These are phyloP conservation scores for Phaedon cochleariae DNA, from an alignment of 2,888 invertebrate species.

Conservation along the genomic window DNA sequence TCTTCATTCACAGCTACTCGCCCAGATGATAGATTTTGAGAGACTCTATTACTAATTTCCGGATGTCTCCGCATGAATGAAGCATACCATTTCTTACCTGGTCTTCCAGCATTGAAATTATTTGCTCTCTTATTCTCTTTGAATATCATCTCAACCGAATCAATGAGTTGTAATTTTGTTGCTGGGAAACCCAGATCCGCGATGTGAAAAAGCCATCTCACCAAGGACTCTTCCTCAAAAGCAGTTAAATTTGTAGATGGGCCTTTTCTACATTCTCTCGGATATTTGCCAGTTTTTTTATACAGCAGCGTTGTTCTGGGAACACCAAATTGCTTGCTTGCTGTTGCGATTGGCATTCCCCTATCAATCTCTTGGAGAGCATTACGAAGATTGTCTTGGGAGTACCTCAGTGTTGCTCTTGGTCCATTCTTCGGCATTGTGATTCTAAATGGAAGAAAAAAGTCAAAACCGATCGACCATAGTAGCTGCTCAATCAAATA, in stretches of 20 bases:
- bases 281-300: conserved; percentile 27
- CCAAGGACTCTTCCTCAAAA: no score
- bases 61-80: conserved; percentile 25
- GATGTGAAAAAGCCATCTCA: no score
- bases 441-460: background rate
- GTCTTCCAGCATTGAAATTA: no score
- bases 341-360: conserved; percentile 22
- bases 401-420: conserved; percentile 18
- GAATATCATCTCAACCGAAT: no score
- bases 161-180: no score
- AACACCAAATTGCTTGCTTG: conserved; percentile 22
- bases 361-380: conserved; percentile 22
- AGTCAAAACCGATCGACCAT: conserved; percentile 2
- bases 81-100: conserved; percentile 9
- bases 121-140: no score
- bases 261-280: conserved; percentile 22
- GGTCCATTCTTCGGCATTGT: conserved; percentile 10
- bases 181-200: no score
- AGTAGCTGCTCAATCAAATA: conserved; percentile 5
- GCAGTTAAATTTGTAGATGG: conserved; percentile 23
- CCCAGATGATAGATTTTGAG: conserved; percentile 8
- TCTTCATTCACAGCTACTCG: conserved; percentile 20
- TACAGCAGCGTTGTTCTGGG: no score
- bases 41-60: conserved; percentile 19
- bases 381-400: conserved; percentile 18